These are phyloP conservation scores for Pristionchus japonicus DNA, from an alignment of 2,888 invertebrate species.

Conservation along the genomic window DNA sequence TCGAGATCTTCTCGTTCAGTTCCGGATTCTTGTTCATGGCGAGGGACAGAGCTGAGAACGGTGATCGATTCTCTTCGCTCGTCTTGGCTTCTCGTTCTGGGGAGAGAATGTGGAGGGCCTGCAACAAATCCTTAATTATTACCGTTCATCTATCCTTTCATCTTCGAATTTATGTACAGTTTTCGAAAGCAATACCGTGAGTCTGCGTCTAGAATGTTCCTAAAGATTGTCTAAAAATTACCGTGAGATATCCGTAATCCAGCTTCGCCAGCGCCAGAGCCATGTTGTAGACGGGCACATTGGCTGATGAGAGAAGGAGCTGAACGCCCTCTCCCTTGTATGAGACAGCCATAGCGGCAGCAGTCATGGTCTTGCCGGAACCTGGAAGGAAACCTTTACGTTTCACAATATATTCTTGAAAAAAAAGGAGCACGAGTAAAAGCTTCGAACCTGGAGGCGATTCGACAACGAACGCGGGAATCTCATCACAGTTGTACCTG, in stretches of 20 bases:
- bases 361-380: background rate
- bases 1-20: background rate
- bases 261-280: background rate
- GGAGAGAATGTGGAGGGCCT: background rate
- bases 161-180: too few species aligned
- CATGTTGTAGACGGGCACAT: slow-evolving; percentile 26
- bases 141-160: too few species aligned
- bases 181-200: too few species aligned
- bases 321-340: background rate
- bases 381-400: background rate
- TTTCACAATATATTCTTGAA: too few species aligned
- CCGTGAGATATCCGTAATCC: background rate
- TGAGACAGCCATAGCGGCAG: slow-evolving; percentile 5
- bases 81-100: background rate
- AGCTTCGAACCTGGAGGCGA: background rate
- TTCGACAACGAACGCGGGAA: background rate
- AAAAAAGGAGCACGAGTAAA: too few species aligned
- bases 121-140: too few species aligned
- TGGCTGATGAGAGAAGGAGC: slow-evolving; percentile 9
- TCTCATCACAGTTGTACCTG: background rate
- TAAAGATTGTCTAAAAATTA: background rate
- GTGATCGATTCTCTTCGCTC: background rate
- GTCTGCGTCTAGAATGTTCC: too few species aligned
- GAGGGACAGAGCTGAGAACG: background rate
- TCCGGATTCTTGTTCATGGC: too few species aligned